Evolutionary conservation across 2,113 vertebrate species (phyloP), one percentile per base, ranked within the genome.

Genomic region (Anser cygnoides): DNA sequence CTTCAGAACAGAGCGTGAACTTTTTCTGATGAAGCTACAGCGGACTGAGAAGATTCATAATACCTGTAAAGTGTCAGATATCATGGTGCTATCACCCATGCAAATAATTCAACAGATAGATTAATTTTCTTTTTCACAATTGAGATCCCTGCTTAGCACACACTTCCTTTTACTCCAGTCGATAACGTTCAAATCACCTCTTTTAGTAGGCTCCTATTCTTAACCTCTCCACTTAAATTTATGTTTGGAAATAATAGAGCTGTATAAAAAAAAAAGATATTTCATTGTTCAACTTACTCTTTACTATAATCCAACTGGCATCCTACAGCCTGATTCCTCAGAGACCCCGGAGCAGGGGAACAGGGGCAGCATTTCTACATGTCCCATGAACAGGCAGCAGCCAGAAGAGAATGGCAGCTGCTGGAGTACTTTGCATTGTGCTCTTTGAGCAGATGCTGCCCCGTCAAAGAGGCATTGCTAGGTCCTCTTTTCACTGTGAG

Each of bases 161-260:
- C 57, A 92, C 46, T 68, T 97, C 28, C 35, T 93, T 96, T 92
- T 92, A 92, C 50, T 92, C 91, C 74, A 76, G 29, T 68, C 4
- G 11, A 82, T 87, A 95, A 89, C 20, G 59, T 87, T 91, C 54
- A 92, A 92, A 79, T 39, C 16, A 89, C 61, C 55, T 84, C 33
- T 93, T 93, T 79, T 68, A 87, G 33, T 35, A 39, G 54, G 61
- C 66, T 74, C 62, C 70, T 81, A 79, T 49, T 62, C 77, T 87
- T 82, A 87, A 92, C 59, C 44, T 75, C 65, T 62, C 58, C 61
- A 84, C 29, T 82, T 92, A 82, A 87, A 95, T 91, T 91, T 92
- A 92, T 82, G 49, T 33, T 54, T 91, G 54, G 49, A 93, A 91
- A 95, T 85, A 23, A 79, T 26, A 82, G 29, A 87, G 28, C 43